phyloP scores from a whole-genome alignment of 2,797 vertebrate genomes.

The Poeciliopsis paucimaculata region DNA sequence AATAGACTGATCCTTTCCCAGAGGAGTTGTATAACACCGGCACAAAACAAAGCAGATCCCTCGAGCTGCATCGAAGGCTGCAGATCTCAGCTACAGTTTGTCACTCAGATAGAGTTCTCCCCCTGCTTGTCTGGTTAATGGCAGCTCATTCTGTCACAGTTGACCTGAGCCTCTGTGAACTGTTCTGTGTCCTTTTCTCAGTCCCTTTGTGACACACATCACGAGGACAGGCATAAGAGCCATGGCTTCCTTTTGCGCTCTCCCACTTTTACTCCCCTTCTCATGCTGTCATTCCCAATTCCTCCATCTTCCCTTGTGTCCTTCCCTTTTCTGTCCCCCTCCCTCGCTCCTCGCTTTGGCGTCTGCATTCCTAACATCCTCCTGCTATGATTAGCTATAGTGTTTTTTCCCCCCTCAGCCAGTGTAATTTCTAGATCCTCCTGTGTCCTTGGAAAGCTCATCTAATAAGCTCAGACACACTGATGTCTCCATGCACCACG shows the following conservation, averaged over 20 bases:
- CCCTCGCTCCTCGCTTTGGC: slow-evolving; percentile 21
- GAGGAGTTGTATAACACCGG: slow-evolving; percentile 54
- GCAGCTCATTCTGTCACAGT: slow-evolving; percentile 59
- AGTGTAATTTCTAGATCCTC: slow-evolving; percentile 75
- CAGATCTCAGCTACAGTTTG: slow-evolving; percentile 56
- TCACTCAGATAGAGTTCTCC: slow-evolving; percentile 31
- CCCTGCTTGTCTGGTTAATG: slow-evolving; percentile 46
- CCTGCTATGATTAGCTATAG: slow-evolving; percentile 68
- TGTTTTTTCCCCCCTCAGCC: slow-evolving; percentile 44
- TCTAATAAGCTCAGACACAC: slow-evolving; percentile 80
- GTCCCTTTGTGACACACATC: slow-evolving; percentile 70
- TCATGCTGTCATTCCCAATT: slow-evolving; percentile 11
- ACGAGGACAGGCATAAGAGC: slow-evolving; percentile 61
- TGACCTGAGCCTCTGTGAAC: slow-evolving; percentile 60
- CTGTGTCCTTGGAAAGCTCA: slow-evolving; percentile 78
- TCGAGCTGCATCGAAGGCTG: slow-evolving; percentile 42
- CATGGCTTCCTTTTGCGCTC: slow-evolving; percentile 49
- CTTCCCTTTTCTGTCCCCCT: slow-evolving; percentile 29
- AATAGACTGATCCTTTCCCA: slow-evolving; percentile 61
- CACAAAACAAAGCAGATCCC: slow-evolving; percentile 53
- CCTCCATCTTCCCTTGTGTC: slow-evolving; percentile 9
- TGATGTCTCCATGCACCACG: slow-evolving; percentile 67
- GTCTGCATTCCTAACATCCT: slow-evolving; percentile 65
- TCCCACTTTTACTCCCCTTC: slow-evolving; percentile 11
- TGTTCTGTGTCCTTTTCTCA: slow-evolving; percentile 47